These are phyloP conservation scores for Galagoides demidoff DNA, from an alignment of 2,797 vertebrate species.

Conservation along the genomic window DNA sequence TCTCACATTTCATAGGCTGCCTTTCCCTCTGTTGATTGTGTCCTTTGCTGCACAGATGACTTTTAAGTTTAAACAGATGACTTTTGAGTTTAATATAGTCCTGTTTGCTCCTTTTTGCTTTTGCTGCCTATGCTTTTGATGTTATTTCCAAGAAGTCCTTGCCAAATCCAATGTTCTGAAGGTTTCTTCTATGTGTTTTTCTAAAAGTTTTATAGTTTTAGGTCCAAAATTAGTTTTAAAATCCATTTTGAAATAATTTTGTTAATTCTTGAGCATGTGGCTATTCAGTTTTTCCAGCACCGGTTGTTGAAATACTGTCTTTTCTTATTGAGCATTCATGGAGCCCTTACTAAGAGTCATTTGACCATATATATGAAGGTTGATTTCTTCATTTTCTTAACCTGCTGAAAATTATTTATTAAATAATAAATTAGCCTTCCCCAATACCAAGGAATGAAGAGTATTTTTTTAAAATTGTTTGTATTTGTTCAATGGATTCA, in stretches of 20 bases:
- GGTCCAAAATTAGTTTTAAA: neutral
- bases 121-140: neutral
- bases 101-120: neutral
- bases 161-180: neutral
- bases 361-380: no score
- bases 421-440: neutral
- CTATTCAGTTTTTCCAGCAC: neutral
- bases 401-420: neutral
- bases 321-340: neutral
- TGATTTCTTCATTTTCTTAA: neutral
- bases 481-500: neutral
- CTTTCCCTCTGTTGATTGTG: neutral
- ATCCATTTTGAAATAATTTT: neutral
- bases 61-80: neutral
- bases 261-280: rapidly evolving
- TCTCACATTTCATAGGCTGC: rapidly evolving
- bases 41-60: neutral
- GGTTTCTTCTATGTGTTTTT: neutral
- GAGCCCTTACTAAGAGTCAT: neutral
- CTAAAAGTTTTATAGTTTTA: neutral
- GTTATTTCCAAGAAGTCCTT: neutral
- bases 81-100: neutral
- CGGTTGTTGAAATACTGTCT: neutral
- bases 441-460: neutral
- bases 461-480: neutral